These are phyloP conservation scores for Myiothlypis coronata DNA, from an alignment of 2,797 vertebrate species.

Conservation along the genomic window DNA sequence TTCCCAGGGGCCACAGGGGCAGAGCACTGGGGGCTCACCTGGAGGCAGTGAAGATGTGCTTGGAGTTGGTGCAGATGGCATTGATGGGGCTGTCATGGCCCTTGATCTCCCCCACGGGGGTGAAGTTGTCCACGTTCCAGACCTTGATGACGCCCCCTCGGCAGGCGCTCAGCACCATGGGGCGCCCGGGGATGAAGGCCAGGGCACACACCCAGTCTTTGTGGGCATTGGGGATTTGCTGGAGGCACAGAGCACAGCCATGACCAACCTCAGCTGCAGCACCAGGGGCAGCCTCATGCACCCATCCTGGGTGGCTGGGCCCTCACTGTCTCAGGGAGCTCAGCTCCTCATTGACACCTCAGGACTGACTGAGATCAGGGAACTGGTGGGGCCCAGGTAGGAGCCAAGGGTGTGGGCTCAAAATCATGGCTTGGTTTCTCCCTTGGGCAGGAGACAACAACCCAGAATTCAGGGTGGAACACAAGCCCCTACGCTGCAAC, in stretches of 20 bases:
- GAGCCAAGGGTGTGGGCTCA: not conserved
- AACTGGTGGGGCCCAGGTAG: not conserved
- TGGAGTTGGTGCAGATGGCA: constrained; percentile 92
- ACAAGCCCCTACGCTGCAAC: no score
- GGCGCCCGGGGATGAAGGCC: constrained; percentile 88
- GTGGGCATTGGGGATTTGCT: constrained; percentile 98
- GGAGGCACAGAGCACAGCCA: not conserved
- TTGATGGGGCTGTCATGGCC: constrained; percentile 97
- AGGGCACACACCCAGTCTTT: constrained; percentile 98
- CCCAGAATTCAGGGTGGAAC: not conserved
- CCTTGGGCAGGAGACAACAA: not conserved
- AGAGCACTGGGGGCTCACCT: constrained; percentile 74
- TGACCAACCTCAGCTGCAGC: not conserved
- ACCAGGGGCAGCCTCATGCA: not conserved
- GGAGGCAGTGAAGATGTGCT: constrained; percentile 96
- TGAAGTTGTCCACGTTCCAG: constrained; percentile 96
- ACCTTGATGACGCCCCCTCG: constrained; percentile 92
- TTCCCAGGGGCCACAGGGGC: not conserved
- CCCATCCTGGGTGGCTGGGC: not conserved
- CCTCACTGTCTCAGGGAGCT: not conserved
- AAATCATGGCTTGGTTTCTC: not conserved
- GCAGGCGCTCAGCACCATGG: constrained; percentile 93
- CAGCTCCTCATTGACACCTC: not conserved
- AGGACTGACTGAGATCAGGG: fast-evolving
- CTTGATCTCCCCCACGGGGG: constrained; percentile 90